Base-by-base conservation (phyloP, 2,113 vertebrate genomes). In the Nesogale talazaci region DNA sequence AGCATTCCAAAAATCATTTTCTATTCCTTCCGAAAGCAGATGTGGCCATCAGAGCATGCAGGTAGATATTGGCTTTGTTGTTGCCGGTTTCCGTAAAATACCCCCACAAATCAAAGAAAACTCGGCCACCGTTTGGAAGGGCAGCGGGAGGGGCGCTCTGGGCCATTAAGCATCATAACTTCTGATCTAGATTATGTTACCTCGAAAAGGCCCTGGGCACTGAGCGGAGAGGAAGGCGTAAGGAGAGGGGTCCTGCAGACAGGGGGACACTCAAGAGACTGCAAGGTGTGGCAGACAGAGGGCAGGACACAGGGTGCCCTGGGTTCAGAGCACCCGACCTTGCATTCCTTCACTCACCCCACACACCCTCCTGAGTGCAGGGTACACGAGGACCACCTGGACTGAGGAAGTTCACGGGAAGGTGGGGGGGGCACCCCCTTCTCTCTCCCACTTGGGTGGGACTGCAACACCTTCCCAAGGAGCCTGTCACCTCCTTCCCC, bases 391-490 rank as follows among this genome's bases (percentile, higher is more conserved):
- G 59, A 22, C 17, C 17, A 20, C 59, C 4, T 23, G 16, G 59
- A 29, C 29, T 4, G 27, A 0, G 2, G 3, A 2, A 15, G 34
- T 74, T 2, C 0, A 3, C 63, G n/a, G n/a, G n/a, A n/a, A n/a
- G n/a, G n/a, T 15, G 23, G 31, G 1, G 25, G 42, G 34, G 17
- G 34, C 3, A 5, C 10, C 23, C 3, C 57, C 46, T 31, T 6
- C 0, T 5, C 23, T 16, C 16, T 8, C 46, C 34, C 1, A 7
- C 7, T 36, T 16, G 6, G 0, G 14, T 4, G 2, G 3, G 0
- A 4, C 9, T 63, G 12, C 27, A 84, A 80, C 57, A 42, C 65
- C 61, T 27, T 34, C 42, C 17, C 5, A 56, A 15, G 15, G 70
- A 78, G 46, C 40, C 63, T 40, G 4, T 6, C 15, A 29, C 56